phyloP scores from a whole-genome alignment of 2,797 vertebrate species.

The Mormyrops boulengeri region DNA sequence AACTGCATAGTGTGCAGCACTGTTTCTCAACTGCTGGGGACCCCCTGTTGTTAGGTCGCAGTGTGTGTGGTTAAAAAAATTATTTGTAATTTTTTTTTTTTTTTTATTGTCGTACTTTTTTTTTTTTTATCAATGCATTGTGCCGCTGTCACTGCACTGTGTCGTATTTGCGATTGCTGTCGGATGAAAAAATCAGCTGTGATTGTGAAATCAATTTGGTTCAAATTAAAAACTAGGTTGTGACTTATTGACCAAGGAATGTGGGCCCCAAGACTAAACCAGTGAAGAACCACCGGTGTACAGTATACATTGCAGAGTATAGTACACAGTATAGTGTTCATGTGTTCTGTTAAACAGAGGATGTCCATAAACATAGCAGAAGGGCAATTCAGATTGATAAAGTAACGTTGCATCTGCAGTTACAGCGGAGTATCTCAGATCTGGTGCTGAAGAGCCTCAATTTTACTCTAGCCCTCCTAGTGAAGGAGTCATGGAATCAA shows the following conservation, averaged over 20 bases:
- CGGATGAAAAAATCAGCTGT: neutral
- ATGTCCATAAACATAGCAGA: neutral
- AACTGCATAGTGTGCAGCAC: neutral
- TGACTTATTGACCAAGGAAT: neutral
- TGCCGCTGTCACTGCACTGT: neutral
- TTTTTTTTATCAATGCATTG: neutral
- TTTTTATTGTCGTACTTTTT: neutral
- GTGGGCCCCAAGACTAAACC: neutral
- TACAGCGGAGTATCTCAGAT: neutral
- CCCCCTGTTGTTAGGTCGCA: neutral
- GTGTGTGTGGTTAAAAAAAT: neutral
- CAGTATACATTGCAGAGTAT: neutral
- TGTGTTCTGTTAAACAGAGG: neutral
- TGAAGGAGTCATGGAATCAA: constrained; percentile 1
- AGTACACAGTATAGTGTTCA: neutral
- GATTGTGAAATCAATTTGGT: neutral
- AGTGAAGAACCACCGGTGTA: neutral
- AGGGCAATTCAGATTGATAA: neutral
- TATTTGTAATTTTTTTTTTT: neutral
- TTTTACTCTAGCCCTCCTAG: neutral
- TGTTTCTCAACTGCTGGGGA: neutral
- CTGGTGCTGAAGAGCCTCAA: neutral
- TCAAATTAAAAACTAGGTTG: neutral
- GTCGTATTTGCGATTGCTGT: neutral
- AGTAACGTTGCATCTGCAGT: neutral